Conservation (phyloP, 2,113 vertebrate genomes). For the Campylorhamphus procurvoides region DNA sequence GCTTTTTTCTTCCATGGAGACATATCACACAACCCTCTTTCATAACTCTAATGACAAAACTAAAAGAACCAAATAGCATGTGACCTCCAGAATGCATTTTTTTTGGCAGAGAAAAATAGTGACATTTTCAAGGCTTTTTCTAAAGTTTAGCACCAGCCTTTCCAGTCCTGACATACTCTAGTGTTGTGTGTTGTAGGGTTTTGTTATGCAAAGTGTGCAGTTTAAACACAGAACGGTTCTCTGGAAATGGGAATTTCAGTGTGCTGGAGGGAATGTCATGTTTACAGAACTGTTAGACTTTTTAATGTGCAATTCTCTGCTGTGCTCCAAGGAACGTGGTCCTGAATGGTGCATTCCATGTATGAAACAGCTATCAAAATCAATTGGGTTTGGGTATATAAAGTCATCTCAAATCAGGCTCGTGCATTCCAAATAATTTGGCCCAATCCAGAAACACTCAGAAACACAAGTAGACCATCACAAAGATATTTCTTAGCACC, state of each 20-base stretch:
- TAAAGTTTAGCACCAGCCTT: background rate
- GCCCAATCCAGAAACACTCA: background rate
- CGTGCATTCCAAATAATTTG: background rate
- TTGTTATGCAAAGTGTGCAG: background rate
- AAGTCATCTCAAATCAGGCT: background rate
- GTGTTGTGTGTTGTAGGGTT: background rate
- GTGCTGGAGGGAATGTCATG: background rate
- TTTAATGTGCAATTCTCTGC: background rate
- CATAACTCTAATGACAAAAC: background rate
- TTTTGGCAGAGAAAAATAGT: background rate
- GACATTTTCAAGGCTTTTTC: background rate
- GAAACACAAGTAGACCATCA: background rate
- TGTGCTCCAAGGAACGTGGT: background rate
- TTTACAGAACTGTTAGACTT: background rate
- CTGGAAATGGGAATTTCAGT: background rate
- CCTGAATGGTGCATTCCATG: background rate
- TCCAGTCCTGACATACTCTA: background rate
- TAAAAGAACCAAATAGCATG: background rate
- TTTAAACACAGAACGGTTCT: background rate
- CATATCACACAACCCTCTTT: accelerated
- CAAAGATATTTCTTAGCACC: background rate
- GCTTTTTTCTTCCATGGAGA: background rate
- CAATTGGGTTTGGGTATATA: background rate
- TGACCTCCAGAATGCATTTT: background rate
- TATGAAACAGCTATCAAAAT: background rate